Evolutionary conservation across 2,797 vertebrate genomes (phyloP), one percentile per base, ranked within the genome.

Genomic region (Valencia hispanica): DNA sequence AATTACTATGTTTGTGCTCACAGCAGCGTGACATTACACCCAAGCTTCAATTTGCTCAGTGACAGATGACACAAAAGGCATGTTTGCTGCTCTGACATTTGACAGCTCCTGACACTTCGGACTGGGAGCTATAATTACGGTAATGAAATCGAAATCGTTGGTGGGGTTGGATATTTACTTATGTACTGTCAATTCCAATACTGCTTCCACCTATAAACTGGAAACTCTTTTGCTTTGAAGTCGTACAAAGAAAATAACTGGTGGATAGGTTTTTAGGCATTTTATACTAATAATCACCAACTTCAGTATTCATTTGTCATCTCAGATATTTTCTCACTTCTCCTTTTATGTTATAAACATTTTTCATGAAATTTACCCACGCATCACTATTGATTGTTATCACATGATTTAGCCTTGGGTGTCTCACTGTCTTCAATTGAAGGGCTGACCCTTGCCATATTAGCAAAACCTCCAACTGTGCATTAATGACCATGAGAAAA

Each of bases 1-100:
- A 94, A 94, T 96, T 94, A 93, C 93, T 92, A 76, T 94, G 94
- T 95, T 95, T 95, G 93, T 94, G 94, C 89, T 93, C 94, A 94
- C 85, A 88, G 90, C 73, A 43, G 92, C 84, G 86, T 94, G 94
- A 95, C 94, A 95, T 95, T 95, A 95, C 94, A 94, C 92, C 92
- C 86, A 86, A 85, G 86, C 91, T 94, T 94, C 93, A 94, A 94
- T 95, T 95, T 94, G 90, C 90, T 91, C 88, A 85, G 89, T 93
- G 93, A 94, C 91, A 88, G 91, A 89, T 70, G 87, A 93, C 90
- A 91, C 87, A 87, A 89, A 92, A 88, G 81, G 73, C 93, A 93
- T 89, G 90, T 91, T 91, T 88, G 88, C 84, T 71, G 73, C 22
- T 81, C 77, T 91, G 91, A 94, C 92, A 91, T 89, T 90, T 92